Evolutionary conservation across 2,113 vertebrate genomes (phyloP).

Genomic region (Neomonachus schauinslandi): DNA sequence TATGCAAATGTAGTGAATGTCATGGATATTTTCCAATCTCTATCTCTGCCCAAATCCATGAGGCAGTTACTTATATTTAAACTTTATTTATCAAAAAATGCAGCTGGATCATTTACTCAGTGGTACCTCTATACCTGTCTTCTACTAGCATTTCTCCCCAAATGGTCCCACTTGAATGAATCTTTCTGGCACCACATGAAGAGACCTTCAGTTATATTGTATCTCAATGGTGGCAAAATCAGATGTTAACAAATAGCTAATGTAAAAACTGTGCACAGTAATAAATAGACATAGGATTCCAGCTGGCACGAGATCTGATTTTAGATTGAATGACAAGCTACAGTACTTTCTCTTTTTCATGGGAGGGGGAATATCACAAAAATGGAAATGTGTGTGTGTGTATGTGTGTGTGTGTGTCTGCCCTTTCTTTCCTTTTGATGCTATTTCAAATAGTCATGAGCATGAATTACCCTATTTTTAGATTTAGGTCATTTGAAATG

Average conservation of each 20-base stretch:
- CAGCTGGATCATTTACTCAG: conserved; percentile 44
- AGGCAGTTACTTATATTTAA: conserved; percentile 42
- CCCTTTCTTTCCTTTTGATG: background rate
- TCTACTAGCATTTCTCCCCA: conserved; percentile 74
- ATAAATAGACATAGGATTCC: conserved; percentile 73
- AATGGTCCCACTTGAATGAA: conserved; percentile 30
- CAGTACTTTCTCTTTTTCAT: conserved; percentile 66
- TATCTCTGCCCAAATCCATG: conserved; percentile 39
- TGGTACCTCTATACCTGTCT: background rate
- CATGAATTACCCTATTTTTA: conserved; percentile 61
- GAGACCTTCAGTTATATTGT: conserved; percentile 56
- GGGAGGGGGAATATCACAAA: conserved; percentile 17
- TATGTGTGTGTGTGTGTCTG: rapidly evolving
- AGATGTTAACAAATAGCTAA: conserved; percentile 73
- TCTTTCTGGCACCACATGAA: conserved; percentile 23
- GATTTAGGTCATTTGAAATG: conserved; percentile 67
- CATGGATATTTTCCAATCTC: conserved; percentile 31
- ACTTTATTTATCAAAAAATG: conserved; percentile 59
- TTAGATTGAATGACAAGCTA: conserved; percentile 71
- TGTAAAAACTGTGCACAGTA: conserved; percentile 65
- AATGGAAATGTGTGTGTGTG: background rate
- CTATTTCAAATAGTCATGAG: conserved; percentile 73
- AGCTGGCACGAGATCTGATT: conserved; percentile 72
- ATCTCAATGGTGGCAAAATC: conserved; percentile 68
- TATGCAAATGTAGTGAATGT: background rate